Percentiles rank a stretch among this genome's conserved stretches.
Evolutionary conservation across 1,140 invertebrate genomes (phyloP).

Genomic region (Apocrypta bakeri): DNA sequence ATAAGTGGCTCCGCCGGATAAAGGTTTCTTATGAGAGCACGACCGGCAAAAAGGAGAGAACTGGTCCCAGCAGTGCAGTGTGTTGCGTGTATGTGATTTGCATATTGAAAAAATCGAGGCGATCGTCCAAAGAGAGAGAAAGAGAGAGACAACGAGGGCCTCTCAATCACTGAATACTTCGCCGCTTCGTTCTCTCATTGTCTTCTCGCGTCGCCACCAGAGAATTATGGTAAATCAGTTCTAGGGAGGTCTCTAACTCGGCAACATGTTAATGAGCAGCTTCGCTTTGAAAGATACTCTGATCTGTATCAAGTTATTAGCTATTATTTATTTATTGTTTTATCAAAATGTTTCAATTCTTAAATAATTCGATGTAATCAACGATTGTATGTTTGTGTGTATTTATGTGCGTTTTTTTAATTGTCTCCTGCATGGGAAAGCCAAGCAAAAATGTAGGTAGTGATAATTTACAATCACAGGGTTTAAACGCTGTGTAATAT

Average conservation of each 20-base stretch:
- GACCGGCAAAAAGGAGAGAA: background rate
- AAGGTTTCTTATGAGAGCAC: slow-evolving; percentile 41
- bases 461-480: background rate
- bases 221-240: slow-evolving; percentile 30
- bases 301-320: background rate
- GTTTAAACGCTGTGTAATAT: background rate
- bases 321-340: background rate
- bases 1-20: slow-evolving; percentile 38
- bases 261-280: slow-evolving; percentile 14
- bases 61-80: background rate
- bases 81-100: slow-evolving; percentile 19
- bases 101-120: slow-evolving; percentile 44
- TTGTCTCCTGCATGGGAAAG: too few species aligned
- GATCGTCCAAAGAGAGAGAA: slow-evolving; percentile 1
- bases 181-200: slow-evolving; percentile 40
- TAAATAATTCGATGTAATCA: too few species aligned
- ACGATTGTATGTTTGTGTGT: too few species aligned
- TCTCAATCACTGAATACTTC: slow-evolving; percentile 42
- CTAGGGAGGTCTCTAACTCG: slow-evolving; percentile 1
- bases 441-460: background rate
- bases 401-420: too few species aligned
- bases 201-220: slow-evolving; percentile 34
- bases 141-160: background rate
- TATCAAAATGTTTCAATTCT: too few species aligned
- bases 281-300: background rate